Base-by-base conservation (phyloP, 2,797 vertebrate species). In the Danionella dracula region DNA sequence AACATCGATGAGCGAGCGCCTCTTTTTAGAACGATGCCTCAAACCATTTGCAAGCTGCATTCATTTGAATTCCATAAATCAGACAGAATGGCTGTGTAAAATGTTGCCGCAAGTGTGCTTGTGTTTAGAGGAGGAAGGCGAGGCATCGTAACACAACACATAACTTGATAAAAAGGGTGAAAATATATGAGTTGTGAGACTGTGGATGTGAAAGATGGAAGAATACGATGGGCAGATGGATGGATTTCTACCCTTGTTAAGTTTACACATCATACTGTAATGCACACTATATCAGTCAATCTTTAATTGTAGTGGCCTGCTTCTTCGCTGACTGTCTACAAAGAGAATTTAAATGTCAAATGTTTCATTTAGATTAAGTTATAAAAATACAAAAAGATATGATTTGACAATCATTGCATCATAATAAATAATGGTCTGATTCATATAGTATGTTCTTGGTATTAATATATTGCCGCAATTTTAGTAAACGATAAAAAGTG, bases 151-250 rank as follows among this genome's bases (percentile, higher is more conserved):
- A 73, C 68, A 68, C 56, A 73, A 73, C 63, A 59, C 68, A 58
- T 57, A 58, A 42, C 53, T 57, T 60, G 65, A 66, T 68, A 68
- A 58, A 56, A 16, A 70, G 55, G 34, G 67, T 46, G 21, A 62
- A 70, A 66, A 66, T 66, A 66, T 66, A 57, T 46, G 68, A 62
- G 57, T 62, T 56, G 56, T 62, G 57, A 54, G 57, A 29, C 27
- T 59, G 40, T 37, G 66, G 56, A 66, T 66, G 46, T 56, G 48
- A 16, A 71, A 31, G 23, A 68, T 27, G 51, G 60, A 71, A 40
- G 60, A 57, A 68, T 72, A 27, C 23, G 49, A 44, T 4, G 37
- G 54, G 60, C 76, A 76, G 74, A 76, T 74, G 74, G 69, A 64
- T 56, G 40, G 53, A 66, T 69, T 64, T 68, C 51, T 35, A 55